These are phyloP conservation scores for Ophion ventricosus DNA, from an alignment of 2,888 invertebrate genomes.

Conservation along the genomic window DNA sequence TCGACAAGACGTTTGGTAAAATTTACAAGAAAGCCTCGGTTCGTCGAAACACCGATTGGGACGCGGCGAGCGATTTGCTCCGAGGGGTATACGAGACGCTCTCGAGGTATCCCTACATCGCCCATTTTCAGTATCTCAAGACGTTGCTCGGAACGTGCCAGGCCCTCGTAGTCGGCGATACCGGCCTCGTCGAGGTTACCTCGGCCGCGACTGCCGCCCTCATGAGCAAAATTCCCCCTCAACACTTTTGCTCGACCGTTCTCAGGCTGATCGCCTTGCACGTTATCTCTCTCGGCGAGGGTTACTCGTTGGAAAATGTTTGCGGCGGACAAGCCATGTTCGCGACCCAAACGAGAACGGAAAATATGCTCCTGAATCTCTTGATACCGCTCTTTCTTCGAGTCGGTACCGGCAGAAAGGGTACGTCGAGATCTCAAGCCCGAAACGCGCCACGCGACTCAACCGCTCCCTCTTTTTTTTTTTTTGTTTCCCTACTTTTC, in stretches of 20 bases:
- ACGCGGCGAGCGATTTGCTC: conserved; percentile 96
- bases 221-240: conserved; percentile 96
- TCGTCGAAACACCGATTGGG: conserved; percentile 97
- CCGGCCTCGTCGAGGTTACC: conserved; percentile 89
- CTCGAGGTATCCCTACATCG: conserved; percentile 96
- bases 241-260: conserved; percentile 98
- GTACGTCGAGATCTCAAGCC: too few relatives aligned
- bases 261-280: conserved; percentile 97
- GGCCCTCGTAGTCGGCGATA: conserved; percentile 92
- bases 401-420: conserved; percentile 97
- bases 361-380: conserved; percentile 97
- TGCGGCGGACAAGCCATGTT: conserved; percentile 96
- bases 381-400: conserved; percentile 97
- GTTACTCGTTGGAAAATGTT: conserved; percentile 96
- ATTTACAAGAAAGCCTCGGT: conserved; percentile 98
- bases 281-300: conserved; percentile 96
- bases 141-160: conserved; percentile 93
- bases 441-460: too few relatives aligned
- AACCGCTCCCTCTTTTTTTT: background rate
- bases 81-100: conserved; percentile 98
- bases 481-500: conserved; percentile 75
- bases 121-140: conserved; percentile 98
- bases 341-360: conserved; percentile 95
- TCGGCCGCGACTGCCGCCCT: conserved; percentile 92
- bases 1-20: conserved; percentile 98